A percentile compares a stretch with the other conserved stretches of the same genome.
Evolutionary conservation across 2,888 invertebrate species (phyloP).

Genomic region (Noctua pronuba): DNA sequence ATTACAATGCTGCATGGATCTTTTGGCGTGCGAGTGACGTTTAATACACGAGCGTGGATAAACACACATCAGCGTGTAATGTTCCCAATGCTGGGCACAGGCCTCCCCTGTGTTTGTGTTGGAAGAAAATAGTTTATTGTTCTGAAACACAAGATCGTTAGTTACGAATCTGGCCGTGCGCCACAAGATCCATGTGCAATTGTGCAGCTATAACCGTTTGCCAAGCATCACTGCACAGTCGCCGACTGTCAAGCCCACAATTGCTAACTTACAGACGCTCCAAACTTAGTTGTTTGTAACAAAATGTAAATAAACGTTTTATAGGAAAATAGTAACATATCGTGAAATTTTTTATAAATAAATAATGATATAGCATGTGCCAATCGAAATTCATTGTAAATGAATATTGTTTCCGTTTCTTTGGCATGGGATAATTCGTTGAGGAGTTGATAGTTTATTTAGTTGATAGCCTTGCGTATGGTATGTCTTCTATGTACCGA

Average conservation of each 20-base stretch:
- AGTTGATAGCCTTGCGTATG: conserved; percentile 63
- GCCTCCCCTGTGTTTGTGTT: not conserved
- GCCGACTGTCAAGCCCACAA: conserved; percentile 9
- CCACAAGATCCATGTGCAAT: not conserved
- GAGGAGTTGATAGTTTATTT: conserved; percentile 69
- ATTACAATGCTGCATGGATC: not conserved
- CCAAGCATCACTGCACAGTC: conserved; percentile 2
- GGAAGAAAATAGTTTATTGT: not conserved
- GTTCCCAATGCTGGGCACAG: not conserved
- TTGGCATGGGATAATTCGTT: conserved; percentile 68
- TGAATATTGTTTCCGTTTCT: conserved; percentile 65
- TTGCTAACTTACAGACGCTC: conserved; percentile 65
- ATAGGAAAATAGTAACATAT: conserved; percentile 67
- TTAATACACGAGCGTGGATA: not conserved
- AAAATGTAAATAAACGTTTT: conserved; percentile 68
- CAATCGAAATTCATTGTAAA: conserved; percentile 69
- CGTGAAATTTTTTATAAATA: conserved; percentile 67
- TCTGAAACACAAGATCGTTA: not conserved
- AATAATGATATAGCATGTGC: conserved; percentile 67
- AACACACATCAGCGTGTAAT: not conserved
- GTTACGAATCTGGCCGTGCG: not conserved
- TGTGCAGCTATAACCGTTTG: not conserved
- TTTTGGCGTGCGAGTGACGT: not conserved
- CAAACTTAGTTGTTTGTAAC: conserved; percentile 59
- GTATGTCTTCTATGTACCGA: conserved; percentile 60